A percentile compares a stretch with the other conserved stretches of the same genome.
These are phyloP conservation scores for Coenonympha arcania DNA, from an alignment of 2,888 invertebrate genomes.

Conservation along the genomic window DNA sequence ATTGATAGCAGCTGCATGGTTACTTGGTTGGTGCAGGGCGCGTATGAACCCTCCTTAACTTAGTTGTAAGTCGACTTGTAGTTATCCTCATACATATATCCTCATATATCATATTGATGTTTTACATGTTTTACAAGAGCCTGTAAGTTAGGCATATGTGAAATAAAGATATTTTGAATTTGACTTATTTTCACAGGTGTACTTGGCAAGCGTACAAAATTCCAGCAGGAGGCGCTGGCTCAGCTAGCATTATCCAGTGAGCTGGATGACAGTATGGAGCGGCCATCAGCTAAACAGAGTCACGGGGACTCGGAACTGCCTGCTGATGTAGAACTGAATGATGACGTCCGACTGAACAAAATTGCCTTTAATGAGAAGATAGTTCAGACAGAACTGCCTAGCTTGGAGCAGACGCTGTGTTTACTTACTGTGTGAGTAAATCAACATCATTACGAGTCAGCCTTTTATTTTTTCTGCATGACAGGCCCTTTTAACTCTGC, in stretches of 20 bases:
- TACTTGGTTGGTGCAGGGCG: too few relatives aligned
- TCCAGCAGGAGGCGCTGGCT: conserved; percentile 85
- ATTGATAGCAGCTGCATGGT: not conserved
- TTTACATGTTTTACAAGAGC: too few relatives aligned
- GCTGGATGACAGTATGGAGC: conserved; percentile 52
- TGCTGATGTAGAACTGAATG: conserved; percentile 81
- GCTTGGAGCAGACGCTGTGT: conserved; percentile 85
- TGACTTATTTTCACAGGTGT: conserved; percentile 69
- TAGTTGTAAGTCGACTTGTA: too few relatives aligned
- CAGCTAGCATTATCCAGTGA: conserved; percentile 85
- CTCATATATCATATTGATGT: too few relatives aligned
- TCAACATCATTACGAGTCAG: not conserved
- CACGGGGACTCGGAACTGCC: conserved; percentile 73
- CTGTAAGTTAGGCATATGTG: too few relatives aligned
- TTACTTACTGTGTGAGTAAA: conserved; percentile 81
- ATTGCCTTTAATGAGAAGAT: conserved; percentile 79
- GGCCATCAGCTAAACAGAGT: conserved; percentile 63
- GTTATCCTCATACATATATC: too few relatives aligned
- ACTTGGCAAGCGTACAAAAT: conserved; percentile 92
- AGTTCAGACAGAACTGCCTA: conserved; percentile 74
- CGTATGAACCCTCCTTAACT: too few relatives aligned
- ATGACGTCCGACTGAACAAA: conserved; percentile 88
- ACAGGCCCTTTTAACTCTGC: too few relatives aligned
- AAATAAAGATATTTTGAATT: not conserved
- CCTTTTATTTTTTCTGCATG: not conserved